phyloP scores from a whole-genome alignment of 2,797 vertebrate genomes.

The Epinephelus awoara region DNA sequence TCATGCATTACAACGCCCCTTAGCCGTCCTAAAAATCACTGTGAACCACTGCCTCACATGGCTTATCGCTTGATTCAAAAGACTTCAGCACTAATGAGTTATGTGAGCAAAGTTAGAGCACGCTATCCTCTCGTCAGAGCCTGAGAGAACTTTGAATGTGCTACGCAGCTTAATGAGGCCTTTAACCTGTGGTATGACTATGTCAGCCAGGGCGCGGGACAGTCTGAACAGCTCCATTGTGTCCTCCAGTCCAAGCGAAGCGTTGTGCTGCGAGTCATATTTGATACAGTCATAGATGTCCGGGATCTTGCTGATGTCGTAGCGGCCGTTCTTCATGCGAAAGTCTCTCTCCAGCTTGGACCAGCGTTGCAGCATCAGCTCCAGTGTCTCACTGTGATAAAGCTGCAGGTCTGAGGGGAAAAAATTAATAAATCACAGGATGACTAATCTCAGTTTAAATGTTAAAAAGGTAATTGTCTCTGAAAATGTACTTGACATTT shows the following conservation, averaged over 20 bases:
- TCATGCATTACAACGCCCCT: no score
- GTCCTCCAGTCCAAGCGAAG: conserved; percentile 90
- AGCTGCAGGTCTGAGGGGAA: conserved; percentile 90
- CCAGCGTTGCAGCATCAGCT: conserved; percentile 98
- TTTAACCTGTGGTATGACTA: conserved; percentile 95
- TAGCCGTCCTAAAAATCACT: no score
- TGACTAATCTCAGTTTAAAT: background rate
- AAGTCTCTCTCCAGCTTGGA: conserved; percentile 96
- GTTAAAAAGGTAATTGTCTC: background rate
- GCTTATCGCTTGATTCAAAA: no score
- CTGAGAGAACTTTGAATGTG: no score
- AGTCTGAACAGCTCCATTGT: conserved; percentile 93
- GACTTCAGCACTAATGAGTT: no score
- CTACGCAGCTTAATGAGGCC: background rate
- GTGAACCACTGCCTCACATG: no score
- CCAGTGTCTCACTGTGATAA: conserved; percentile 96
- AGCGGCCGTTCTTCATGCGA: conserved; percentile 93
- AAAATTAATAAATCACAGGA: background rate
- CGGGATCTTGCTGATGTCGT: conserved; percentile 98
- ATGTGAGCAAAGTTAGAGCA: no score
- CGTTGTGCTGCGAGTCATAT: conserved; percentile 95
- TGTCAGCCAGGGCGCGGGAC: conserved; percentile 94
- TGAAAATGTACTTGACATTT: background rate
- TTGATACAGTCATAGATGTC: conserved; percentile 99
- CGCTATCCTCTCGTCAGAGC: no score